Evolutionary conservation across 2,113 vertebrate genomes (phyloP).

Genomic region (Leucosticte australis): DNA sequence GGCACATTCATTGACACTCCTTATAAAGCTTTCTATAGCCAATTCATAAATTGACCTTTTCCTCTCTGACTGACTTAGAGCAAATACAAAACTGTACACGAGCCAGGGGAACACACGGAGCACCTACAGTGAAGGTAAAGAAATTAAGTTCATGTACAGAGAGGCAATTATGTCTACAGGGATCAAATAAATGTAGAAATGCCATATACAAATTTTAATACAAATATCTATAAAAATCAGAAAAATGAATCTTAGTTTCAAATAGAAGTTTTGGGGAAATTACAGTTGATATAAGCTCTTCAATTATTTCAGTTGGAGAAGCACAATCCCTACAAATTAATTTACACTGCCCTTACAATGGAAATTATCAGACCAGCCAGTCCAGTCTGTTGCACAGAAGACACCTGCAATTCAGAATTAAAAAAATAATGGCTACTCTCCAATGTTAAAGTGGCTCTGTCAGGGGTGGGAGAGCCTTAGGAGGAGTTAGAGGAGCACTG

Average conservation of each 20-base stretch:
- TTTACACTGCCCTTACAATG: not conserved
- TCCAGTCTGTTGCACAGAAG: not conserved
- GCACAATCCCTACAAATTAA: not conserved
- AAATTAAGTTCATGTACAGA: not conserved
- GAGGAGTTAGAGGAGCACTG: slow-evolving; percentile 83
- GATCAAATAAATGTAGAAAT: not conserved
- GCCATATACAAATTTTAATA: slow-evolving; percentile 48
- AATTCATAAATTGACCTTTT: not conserved
- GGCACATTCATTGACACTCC: slow-evolving; percentile 49
- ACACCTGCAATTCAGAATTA: not conserved
- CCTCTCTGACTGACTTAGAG: not conserved
- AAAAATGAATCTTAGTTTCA: slow-evolving; percentile 6
- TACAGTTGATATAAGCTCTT: not conserved
- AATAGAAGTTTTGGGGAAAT: not conserved
- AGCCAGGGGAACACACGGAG: not conserved
- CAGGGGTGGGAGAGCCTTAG: slow-evolving; percentile 62
- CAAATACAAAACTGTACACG: not conserved
- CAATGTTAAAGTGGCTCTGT: not conserved
- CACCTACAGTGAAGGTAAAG: not conserved
- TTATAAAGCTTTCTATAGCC: not conserved
- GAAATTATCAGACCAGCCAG: not conserved
- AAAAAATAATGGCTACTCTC: slow-evolving; percentile 57
- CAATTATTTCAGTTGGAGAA: slow-evolving; percentile 4
- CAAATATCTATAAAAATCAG: slow-evolving; percentile 26
- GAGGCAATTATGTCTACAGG: not conserved